Conservation (phyloP, 1,140 invertebrate genomes). For the Apocrypta bakeri region DNA sequence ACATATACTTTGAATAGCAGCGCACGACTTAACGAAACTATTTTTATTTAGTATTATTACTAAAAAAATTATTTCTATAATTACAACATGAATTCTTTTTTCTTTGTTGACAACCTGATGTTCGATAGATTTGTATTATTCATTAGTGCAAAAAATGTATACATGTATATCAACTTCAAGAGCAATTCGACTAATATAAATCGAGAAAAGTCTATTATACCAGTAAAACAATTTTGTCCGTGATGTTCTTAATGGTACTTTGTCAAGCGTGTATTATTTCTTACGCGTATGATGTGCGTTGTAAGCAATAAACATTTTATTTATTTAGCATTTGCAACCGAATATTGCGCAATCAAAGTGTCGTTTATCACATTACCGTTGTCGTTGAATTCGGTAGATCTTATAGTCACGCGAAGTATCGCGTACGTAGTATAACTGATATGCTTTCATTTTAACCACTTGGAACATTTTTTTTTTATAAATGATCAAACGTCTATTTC, state of each 20-base stretch:
- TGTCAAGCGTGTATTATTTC: background rate
- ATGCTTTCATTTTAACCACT: background rate
- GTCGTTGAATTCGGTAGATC: constrained; percentile 23
- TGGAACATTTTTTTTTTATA: constrained; percentile 6
- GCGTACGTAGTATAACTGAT: constrained; percentile 15
- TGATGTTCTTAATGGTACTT: constrained; percentile 17
- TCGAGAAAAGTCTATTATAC: background rate
- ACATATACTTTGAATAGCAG: background rate
- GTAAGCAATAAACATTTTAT: constrained; percentile 14
- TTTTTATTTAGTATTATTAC: background rate
- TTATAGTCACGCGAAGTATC: constrained; percentile 17
- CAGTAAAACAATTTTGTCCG: background rate
- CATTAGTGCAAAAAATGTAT: background rate
- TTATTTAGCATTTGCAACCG: constrained; percentile 26
- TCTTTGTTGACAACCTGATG: background rate
- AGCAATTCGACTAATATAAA: background rate
- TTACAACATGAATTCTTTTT: background rate
- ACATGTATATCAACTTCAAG: no score
- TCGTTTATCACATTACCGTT: constrained; percentile 44
- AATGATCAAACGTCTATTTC: constrained; percentile 8
- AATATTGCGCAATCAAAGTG: background rate
- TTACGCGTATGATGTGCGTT: constrained; percentile 9
- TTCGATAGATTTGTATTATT: background rate
- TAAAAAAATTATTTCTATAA: background rate
- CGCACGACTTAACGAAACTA: background rate